These are phyloP conservation scores for Conger conger DNA, from an alignment of 2,113 vertebrate genomes.

Conservation along the genomic window DNA sequence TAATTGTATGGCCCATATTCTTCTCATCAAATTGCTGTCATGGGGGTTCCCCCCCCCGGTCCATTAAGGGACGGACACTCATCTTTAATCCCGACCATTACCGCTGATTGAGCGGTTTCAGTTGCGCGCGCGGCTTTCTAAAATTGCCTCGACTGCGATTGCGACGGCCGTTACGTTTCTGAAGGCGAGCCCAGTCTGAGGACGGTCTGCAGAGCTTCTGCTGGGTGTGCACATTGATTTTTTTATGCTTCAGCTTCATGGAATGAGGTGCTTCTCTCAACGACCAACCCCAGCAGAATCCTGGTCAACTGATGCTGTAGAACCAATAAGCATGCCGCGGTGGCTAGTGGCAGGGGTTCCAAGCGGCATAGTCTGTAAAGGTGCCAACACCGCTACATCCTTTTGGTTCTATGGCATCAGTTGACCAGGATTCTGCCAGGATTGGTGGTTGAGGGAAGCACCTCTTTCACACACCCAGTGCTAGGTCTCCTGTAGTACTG, in stretches of 20 bases:
- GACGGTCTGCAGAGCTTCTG: background rate
- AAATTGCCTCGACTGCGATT: background rate
- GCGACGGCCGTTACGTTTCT: background rate
- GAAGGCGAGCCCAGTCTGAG: background rate
- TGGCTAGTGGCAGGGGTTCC: too few species aligned
- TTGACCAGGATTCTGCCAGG: background rate
- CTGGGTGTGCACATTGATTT: background rate
- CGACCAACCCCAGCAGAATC: background rate
- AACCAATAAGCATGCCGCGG: background rate
- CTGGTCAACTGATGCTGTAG: background rate
- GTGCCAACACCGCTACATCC: too few species aligned
- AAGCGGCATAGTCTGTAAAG: too few species aligned
- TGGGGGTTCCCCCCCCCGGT: background rate
- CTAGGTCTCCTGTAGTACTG: background rate
- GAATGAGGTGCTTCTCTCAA: background rate
- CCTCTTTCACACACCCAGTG: background rate
- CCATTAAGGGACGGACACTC: slow-evolving; percentile 11
- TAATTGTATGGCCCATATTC: slow-evolving; percentile 48
- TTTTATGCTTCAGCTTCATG: background rate
- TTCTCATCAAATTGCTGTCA: slow-evolving; percentile 42
- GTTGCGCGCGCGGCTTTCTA: background rate
- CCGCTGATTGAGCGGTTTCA: slow-evolving; percentile 2
- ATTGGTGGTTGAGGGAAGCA: background rate
- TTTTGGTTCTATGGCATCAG: background rate
- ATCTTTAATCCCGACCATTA: slow-evolving; percentile 18